Conservation (phyloP, 2,113 vertebrate species). For the mouse (Mus musculus) region GRCm39 chr6:4789001-4789500, state of each 20-base stretch:
- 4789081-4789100: neutral
- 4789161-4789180: neutral
- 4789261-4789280: neutral
- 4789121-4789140: neutral
- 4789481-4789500: neutral
- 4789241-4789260: neutral
- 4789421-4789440: neutral
- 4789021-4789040: neutral
- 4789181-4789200: neutral
- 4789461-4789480: neutral
- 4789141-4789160: neutral
- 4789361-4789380: neutral
- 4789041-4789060: neutral
- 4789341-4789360: neutral
- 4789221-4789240: neutral
- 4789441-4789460: neutral
- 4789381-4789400: neutral
- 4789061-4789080: neutral
- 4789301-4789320: constrained; percentile 15
- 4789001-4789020: neutral
- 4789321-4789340: neutral
- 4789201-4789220: neutral
- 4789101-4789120: neutral
- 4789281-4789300: neutral
- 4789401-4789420: neutral